phyloP scores from a whole-genome alignment of 2,797 vertebrate genomes.

The Silurus lanzhouensis region DNA sequence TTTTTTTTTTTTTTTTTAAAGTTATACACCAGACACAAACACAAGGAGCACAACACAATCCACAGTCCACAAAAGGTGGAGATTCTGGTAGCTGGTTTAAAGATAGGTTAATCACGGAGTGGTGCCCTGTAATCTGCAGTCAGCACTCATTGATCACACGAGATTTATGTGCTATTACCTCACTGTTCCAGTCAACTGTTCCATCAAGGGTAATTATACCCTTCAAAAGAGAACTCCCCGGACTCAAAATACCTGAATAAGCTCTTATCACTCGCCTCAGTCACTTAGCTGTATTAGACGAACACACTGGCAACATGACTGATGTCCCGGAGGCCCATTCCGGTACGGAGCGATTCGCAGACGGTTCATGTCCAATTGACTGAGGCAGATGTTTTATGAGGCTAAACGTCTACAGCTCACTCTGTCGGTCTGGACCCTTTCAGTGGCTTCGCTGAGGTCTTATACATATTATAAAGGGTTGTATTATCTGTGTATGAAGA shows the following conservation, averaged over 20 bases:
- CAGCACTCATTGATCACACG: slow-evolving; percentile 73
- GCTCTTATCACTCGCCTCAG: slow-evolving; percentile 65
- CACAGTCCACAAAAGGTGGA: slow-evolving; percentile 32
- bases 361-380: slow-evolving; percentile 24
- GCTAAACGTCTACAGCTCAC: slow-evolving; percentile 19
- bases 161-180: slow-evolving; percentile 80
- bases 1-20: not conserved
- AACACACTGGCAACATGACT: slow-evolving; percentile 50
- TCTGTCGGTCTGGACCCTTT: not conserved
- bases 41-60: not conserved
- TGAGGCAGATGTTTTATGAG: slow-evolving; percentile 18
- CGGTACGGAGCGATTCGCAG: not conserved
- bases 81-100: slow-evolving; percentile 48
- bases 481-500: not conserved
- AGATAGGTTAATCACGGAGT: slow-evolving; percentile 67
- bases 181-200: slow-evolving; percentile 76
- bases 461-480: not conserved
- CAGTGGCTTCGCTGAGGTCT: slow-evolving; percentile 25
- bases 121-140: slow-evolving; percentile 75
- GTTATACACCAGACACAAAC: not conserved
- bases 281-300: slow-evolving; percentile 62
- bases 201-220: slow-evolving; percentile 67
- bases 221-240: slow-evolving; percentile 45
- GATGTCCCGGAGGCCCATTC: slow-evolving; percentile 38
- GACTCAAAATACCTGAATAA: slow-evolving; percentile 68